Conservation (phyloP, 2,888 invertebrate genomes). For the Allolobophora icterica region DNA sequence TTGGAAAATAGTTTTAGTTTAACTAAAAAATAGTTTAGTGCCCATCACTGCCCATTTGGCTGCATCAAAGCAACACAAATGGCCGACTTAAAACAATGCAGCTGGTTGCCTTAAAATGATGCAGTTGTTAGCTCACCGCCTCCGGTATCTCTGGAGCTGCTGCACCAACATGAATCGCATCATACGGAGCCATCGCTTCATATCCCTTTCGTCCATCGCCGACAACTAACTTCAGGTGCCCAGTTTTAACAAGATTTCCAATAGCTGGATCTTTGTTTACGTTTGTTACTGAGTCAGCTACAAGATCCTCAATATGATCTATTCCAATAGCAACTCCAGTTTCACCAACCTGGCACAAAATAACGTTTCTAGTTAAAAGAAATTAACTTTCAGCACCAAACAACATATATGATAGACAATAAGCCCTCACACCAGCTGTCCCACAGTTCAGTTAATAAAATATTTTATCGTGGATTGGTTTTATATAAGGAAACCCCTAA, state of each 20-base stretch:
- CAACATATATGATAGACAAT: neutral
- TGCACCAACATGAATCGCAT: constrained; percentile 67
- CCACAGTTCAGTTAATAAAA: neutral
- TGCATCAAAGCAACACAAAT: neutral
- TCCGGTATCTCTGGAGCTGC: constrained; percentile 65
- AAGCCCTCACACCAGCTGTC: neutral
- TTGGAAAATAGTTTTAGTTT: too few relatives aligned
- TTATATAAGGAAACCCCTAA: too few relatives aligned
- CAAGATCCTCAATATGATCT: constrained; percentile 65
- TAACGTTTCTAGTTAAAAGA: constrained; percentile 8
- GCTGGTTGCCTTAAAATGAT: too few relatives aligned
- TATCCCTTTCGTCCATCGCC: constrained; percentile 65
- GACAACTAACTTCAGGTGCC: constrained; percentile 58
- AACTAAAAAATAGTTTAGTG: too few relatives aligned
- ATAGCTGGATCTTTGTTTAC: constrained; percentile 67
- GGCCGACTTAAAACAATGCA: too few relatives aligned
- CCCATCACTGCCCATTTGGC: too few relatives aligned
- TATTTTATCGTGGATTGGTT: too few relatives aligned
- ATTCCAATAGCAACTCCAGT: constrained; percentile 64
- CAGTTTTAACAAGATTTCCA: constrained; percentile 51
- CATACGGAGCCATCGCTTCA: constrained; percentile 60
- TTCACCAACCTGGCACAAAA: constrained; percentile 59
- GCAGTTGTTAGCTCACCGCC: constrained; percentile 56
- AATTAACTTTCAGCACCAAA: neutral
- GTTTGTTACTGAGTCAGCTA: constrained; percentile 76